A percentile compares a stretch with the other conserved stretches of the same genome.
These are phyloP conservation scores for Tauraco hartlaubi DNA, from an alignment of 2,797 vertebrate genomes.

Conservation along the genomic window DNA sequence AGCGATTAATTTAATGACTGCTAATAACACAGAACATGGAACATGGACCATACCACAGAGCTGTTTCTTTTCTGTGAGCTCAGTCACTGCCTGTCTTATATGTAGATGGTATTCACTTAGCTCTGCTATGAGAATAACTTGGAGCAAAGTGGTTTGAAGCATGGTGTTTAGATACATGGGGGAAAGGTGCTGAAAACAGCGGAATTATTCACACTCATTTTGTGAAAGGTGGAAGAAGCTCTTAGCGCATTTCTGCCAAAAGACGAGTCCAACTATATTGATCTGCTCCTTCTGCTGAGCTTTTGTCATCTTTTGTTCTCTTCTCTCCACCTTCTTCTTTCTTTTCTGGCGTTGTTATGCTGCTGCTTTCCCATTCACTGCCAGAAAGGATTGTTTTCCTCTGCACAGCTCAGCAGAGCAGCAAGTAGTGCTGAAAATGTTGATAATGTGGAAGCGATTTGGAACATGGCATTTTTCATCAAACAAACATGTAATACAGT, in stretches of 20 bases:
- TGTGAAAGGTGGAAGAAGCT: background rate
- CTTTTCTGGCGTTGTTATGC: background rate
- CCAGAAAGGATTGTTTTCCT: background rate
- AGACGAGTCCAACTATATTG: rapidly evolving
- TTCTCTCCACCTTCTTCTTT: background rate
- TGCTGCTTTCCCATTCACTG: background rate
- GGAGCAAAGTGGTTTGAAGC: background rate
- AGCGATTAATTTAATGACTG: background rate
- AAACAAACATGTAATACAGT: background rate
- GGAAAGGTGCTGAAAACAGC: background rate
- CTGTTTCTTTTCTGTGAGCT: background rate
- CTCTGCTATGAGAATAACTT: background rate
- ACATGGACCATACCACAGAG: background rate
- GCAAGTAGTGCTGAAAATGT: background rate
- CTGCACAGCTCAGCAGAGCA: background rate
- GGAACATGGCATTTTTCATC: background rate
- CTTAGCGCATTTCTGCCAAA: background rate
- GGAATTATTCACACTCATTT: background rate
- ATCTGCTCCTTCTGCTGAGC: background rate
- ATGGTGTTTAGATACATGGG: background rate
- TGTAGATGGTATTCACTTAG: background rate
- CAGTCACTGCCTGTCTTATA: background rate
- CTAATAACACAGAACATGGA: background rate
- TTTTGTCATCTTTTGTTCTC: background rate
- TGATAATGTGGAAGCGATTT: background rate